Percentiles rank a stretch among this genome's conserved stretches.
These are phyloP conservation scores for Centropus unirufus DNA, from an alignment of 2,113 vertebrate genomes.

Conservation along the genomic window DNA sequence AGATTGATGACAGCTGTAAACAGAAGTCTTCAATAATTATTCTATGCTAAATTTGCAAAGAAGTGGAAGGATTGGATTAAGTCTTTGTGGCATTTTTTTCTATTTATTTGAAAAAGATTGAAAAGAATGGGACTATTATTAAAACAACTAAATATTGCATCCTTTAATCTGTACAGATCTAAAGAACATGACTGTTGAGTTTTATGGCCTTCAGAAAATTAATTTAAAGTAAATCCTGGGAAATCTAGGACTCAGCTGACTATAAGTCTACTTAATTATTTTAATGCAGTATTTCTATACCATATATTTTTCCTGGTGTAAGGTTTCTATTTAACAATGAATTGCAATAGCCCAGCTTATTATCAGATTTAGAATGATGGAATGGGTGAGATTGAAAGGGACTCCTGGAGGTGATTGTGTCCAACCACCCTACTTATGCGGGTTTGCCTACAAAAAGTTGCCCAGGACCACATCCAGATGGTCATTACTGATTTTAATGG, in stretches of 20 bases:
- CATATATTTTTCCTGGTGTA: background rate
- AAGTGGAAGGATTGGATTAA: background rate
- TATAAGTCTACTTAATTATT: background rate
- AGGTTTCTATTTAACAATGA: background rate
- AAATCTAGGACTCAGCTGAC: background rate
- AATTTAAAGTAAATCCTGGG: background rate
- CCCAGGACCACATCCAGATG: background rate
- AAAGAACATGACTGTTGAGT: background rate
- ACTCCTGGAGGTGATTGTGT: background rate
- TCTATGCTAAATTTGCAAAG: background rate
- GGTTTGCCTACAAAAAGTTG: accelerated
- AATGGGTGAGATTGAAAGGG: background rate
- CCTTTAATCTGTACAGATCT: background rate
- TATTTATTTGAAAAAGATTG: background rate
- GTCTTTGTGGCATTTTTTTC: background rate
- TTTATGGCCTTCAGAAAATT: background rate
- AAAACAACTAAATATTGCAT: background rate
- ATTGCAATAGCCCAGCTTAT: background rate
- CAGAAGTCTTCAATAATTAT: background rate
- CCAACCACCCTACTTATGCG: background rate
- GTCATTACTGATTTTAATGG: background rate
- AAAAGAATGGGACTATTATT: background rate
- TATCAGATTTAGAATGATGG: background rate
- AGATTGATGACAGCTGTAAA: background rate
- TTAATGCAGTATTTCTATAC: background rate